Percentiles rank a stretch among this genome's conserved stretches.
Conservation (phyloP, 1,140 invertebrate genomes). For the Palaemon carinicauda region DNA sequence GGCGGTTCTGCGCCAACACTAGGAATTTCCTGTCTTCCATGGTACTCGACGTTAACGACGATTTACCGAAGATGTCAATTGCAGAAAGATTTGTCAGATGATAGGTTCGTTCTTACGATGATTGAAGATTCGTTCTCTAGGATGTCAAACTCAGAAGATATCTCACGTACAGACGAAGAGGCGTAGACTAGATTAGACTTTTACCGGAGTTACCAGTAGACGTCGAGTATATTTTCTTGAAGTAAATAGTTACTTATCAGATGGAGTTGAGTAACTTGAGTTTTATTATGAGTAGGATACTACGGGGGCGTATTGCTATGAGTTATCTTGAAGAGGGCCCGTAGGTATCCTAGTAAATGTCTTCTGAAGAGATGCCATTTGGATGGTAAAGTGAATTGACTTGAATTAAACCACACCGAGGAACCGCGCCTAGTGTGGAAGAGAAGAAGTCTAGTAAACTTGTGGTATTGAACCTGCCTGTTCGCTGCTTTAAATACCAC, state of each 20-base stretch:
- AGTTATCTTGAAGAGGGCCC: neutral
- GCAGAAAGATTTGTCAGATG: neutral
- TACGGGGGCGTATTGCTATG: constrained; percentile 8
- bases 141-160: too few relatives aligned
- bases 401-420: neutral
- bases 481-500: neutral
- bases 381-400: neutral
- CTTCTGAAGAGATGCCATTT: neutral
- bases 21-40: constrained; percentile 12
- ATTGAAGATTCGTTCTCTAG: too few relatives aligned
- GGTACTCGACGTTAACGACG: neutral
- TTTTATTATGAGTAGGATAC: neutral
- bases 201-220: neutral
- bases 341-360: neutral
- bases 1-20: constrained; percentile 6
- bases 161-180: neutral
- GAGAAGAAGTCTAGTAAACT: neutral
- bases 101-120: too few relatives aligned
- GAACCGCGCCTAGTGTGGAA: neutral
- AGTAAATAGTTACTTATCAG: neutral
- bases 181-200: neutral
- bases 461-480: neutral
- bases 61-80: neutral
- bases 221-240: neutral
- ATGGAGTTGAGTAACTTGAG: neutral